These are phyloP conservation scores for Caenorhabditis drosophilae DNA, from an alignment of 2,888 invertebrate species.

Conservation along the genomic window DNA sequence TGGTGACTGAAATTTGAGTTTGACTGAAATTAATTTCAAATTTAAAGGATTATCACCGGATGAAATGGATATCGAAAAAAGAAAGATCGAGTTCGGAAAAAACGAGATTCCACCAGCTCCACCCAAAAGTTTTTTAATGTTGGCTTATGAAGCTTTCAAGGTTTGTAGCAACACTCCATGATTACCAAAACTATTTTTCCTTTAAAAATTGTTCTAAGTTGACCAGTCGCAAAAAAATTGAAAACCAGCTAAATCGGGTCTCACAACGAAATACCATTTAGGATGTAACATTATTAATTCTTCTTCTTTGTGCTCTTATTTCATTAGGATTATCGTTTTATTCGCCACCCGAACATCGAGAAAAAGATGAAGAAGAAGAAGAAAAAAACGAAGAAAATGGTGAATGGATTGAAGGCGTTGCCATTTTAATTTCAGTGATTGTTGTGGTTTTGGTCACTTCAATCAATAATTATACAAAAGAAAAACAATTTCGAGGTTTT, in stretches of 20 bases:
- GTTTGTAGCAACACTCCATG: too few relatives aligned
- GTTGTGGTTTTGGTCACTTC: conserved; percentile 74
- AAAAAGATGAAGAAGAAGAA: conserved; percentile 49
- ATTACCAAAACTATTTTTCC: too few relatives aligned
- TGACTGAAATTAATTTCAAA: not conserved
- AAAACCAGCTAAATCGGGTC: too few relatives aligned
- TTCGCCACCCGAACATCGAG: conserved; percentile 70
- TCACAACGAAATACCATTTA: conserved; percentile 15
- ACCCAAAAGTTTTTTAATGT: conserved; percentile 62
- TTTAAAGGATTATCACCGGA: conserved; percentile 26
- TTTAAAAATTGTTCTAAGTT: too few relatives aligned
- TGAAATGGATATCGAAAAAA: conserved; percentile 45
- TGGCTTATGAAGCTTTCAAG: conserved; percentile 67
- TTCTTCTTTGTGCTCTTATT: conserved; percentile 96
- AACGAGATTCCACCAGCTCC: conserved; percentile 68
- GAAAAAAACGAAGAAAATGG: conserved; percentile 70
- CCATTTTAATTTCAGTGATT: conserved; percentile 73
- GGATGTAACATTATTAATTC: conserved; percentile 97
- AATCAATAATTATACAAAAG: conserved; percentile 74
- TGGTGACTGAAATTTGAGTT: conserved; percentile 73
- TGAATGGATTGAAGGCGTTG: conserved; percentile 74
- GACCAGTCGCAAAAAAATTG: too few relatives aligned
- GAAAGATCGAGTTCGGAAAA: conserved; percentile 60
- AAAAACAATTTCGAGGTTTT: conserved; percentile 73
- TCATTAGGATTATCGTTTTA: conserved; percentile 89